These are phyloP conservation scores for Dicaeum eximium DNA, from an alignment of 2,113 vertebrate species.

Conservation along the genomic window DNA sequence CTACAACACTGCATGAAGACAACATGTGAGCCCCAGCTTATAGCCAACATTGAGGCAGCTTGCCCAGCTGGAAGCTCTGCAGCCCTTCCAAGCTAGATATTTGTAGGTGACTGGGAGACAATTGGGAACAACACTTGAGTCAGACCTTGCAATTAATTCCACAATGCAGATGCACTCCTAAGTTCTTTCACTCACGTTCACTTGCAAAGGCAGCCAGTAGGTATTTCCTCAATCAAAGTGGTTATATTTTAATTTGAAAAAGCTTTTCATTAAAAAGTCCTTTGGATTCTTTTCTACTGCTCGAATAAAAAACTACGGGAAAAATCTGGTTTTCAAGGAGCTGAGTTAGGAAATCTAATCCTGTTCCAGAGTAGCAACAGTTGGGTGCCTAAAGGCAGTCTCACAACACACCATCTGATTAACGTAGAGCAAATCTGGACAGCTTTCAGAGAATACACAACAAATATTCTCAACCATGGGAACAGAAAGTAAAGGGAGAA, in stretches of 20 bases:
- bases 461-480: background rate
- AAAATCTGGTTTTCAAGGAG: background rate
- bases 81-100: background rate
- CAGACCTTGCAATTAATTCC: background rate
- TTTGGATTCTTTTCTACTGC: background rate
- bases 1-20: background rate
- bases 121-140: background rate
- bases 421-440: background rate
- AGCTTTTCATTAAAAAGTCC: background rate
- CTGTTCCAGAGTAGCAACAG: background rate
- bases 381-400: background rate
- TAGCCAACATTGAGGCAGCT: background rate
- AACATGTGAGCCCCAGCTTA: background rate
- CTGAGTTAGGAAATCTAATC: background rate
- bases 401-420: background rate
- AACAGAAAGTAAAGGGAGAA: background rate
- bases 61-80: background rate
- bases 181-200: background rate
- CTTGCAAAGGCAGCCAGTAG: background rate
- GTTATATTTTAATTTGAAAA: background rate
- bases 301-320: background rate
- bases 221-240: background rate
- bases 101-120: background rate
- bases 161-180: background rate
- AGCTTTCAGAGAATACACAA: background rate